These are phyloP conservation scores for Diplodus puntazzo DNA, from an alignment of 2,797 vertebrate genomes.

Conservation along the genomic window DNA sequence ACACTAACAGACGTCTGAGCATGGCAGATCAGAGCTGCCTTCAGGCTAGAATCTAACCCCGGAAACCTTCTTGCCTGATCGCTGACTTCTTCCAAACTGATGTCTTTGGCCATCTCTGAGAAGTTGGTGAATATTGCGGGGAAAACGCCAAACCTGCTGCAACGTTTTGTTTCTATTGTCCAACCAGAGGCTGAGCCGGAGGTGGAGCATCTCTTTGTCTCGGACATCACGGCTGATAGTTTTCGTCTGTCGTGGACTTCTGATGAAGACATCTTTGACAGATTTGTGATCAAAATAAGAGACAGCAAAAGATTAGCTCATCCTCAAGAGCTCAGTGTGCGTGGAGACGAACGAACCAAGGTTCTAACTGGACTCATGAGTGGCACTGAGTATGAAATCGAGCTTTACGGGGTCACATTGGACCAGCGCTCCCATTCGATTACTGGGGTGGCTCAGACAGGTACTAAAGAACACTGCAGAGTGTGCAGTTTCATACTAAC, in stretches of 20 bases:
- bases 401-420: slow-evolving; percentile 91
- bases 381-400: slow-evolving; percentile 94
- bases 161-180: slow-evolving; percentile 70
- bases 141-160: slow-evolving; percentile 34
- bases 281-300: slow-evolving; percentile 95
- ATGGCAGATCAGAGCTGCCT: slow-evolving; percentile 60
- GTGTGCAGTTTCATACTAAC: slow-evolving; percentile 39
- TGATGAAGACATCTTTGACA: slow-evolving; percentile 93
- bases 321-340: slow-evolving; percentile 87
- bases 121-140: slow-evolving; percentile 35
- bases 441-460: slow-evolving; percentile 91
- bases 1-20: slow-evolving; percentile 71
- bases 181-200: slow-evolving; percentile 95
- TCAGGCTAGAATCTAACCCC: slow-evolving; percentile 32
- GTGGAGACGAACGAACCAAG: slow-evolving; percentile 89
- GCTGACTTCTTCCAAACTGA: slow-evolving; percentile 42
- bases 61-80: slow-evolving; percentile 41
- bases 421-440: slow-evolving; percentile 92
- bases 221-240: slow-evolving; percentile 89
- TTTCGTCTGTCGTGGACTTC: slow-evolving; percentile 95
- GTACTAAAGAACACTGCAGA: slow-evolving; percentile 79
- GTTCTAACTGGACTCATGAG: slow-evolving; percentile 90
- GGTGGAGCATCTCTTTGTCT: slow-evolving; percentile 96
- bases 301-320: slow-evolving; percentile 90
- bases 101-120: slow-evolving; percentile 24